A percentile compares a stretch with the other conserved stretches of the same genome.
These are phyloP conservation scores for Paramormyrops kingsleyae DNA, from an alignment of 2,113 vertebrate species.

Conservation along the genomic window DNA sequence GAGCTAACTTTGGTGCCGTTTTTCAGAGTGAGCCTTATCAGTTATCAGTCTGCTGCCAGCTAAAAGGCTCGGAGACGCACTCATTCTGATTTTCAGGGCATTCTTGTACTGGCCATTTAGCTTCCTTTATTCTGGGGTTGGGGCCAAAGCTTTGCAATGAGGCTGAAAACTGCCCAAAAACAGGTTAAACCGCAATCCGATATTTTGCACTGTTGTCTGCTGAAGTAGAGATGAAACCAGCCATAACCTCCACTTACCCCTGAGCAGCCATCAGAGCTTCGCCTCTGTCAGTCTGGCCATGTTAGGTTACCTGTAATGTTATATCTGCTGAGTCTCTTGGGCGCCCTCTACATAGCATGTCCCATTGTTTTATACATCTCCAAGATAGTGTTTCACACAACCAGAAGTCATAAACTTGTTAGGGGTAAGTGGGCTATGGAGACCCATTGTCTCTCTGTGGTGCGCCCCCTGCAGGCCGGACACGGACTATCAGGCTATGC, in stretches of 20 bases:
- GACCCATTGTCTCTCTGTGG: not conserved
- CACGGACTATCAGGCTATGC: conserved; percentile 44
- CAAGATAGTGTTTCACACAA: not conserved
- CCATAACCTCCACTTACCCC: not conserved
- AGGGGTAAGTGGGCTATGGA: not conserved
- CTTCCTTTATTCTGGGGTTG: not conserved
- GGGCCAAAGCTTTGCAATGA: not conserved
- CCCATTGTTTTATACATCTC: not conserved
- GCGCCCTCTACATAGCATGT: not conserved
- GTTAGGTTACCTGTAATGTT: not conserved
- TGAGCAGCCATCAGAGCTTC: not conserved
- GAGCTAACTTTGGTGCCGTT: not conserved
- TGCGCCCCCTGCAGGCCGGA: conserved; percentile 56
- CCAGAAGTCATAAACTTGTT: not conserved
- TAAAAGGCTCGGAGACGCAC: not conserved
- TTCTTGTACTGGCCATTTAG: not conserved
- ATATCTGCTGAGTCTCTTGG: not conserved
- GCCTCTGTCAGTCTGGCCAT: not conserved
- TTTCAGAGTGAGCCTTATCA: not conserved
- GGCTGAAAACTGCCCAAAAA: not conserved
- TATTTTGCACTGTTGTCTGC: not conserved
- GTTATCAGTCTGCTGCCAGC: not conserved
- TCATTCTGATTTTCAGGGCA: not conserved
- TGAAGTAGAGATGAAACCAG: not conserved
- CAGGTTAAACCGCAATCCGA: not conserved